A percentile compares a stretch with the other conserved stretches of the same genome.
phyloP scores from a whole-genome alignment of 2,888 invertebrate species.

The Sinelater perroti region DNA sequence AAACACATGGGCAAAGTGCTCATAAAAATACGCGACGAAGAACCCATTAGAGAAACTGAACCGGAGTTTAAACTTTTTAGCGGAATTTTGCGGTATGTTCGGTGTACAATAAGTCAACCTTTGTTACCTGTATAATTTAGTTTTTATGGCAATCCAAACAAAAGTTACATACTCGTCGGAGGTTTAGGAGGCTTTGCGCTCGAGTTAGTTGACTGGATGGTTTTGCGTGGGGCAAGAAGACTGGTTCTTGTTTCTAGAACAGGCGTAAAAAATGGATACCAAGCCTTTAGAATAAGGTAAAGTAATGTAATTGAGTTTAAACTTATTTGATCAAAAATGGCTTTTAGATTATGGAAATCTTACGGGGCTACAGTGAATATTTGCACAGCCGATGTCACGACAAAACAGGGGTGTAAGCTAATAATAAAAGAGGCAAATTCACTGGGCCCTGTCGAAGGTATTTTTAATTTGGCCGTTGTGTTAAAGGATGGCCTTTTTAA shows the following conservation, averaged over 20 bases:
- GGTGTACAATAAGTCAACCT: no score
- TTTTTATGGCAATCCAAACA: conserved; percentile 63
- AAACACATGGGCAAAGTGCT: conserved; percentile 83
- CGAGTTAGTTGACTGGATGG: conserved; percentile 87
- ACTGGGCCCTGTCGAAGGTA: conserved; percentile 78
- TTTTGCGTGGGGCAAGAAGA: conserved; percentile 81
- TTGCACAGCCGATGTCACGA: conserved; percentile 76
- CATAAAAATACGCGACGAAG: conserved; percentile 56
- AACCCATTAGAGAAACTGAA: conserved; percentile 53
- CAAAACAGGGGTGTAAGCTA: conserved; percentile 72
- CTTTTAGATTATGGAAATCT: conserved; percentile 70
- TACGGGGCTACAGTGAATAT: conserved; percentile 76
- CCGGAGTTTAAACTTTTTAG: conserved; percentile 46
- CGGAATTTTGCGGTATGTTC: conserved; percentile 45
- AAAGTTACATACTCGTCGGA: conserved; percentile 72
- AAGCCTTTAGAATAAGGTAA: conserved; percentile 75
- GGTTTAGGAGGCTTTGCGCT: conserved; percentile 94
- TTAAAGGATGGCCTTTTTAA: conserved; percentile 79
- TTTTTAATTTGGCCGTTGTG: conserved; percentile 90
- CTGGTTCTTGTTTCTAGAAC: conserved; percentile 82
- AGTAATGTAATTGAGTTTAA: background rate
- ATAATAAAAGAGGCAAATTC: conserved; percentile 71
- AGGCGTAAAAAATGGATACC: conserved; percentile 85
- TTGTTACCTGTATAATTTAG: no score
- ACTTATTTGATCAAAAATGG: conserved; percentile 55